Conservation (phyloP, 1,140 invertebrate genomes). For the Penaeus chinensis region DNA sequence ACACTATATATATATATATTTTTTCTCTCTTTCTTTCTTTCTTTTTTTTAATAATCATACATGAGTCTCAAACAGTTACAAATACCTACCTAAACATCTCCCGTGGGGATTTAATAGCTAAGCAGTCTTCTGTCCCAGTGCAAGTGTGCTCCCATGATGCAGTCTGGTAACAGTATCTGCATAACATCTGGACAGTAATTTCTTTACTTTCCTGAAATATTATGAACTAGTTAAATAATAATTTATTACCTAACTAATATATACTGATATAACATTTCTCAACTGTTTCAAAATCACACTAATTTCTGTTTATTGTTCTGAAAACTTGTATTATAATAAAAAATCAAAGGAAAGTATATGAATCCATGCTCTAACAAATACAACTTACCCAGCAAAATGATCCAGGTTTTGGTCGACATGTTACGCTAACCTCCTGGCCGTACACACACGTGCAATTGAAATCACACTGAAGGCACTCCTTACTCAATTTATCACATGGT, state of each 20-base stretch:
- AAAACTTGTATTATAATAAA: background rate
- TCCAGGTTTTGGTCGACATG: conserved; percentile 26
- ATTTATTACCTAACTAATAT: background rate
- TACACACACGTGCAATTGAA: conserved; percentile 53
- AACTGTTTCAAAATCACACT: no score
- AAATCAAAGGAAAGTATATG: background rate
- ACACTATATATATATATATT: no score
- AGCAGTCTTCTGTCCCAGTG: background rate
- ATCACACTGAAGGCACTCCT: conserved; percentile 43
- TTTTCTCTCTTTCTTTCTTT: no score
- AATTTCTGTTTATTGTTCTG: no score
- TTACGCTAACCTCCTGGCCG: conserved; percentile 38
- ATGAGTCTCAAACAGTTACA: no score
- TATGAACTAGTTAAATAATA: background rate
- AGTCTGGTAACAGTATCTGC: conserved; percentile 2
- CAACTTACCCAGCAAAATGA: background rate
- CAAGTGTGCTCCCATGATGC: conserved; percentile 10
- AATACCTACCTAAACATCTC: background rate
- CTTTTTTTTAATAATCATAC: no score
- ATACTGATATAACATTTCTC: no score
- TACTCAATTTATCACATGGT: conserved; percentile 18
- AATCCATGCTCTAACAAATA: background rate
- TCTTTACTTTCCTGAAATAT: background rate
- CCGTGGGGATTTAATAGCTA: background rate
- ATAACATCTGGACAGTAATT: background rate